phyloP scores from a whole-genome alignment of 2,113 vertebrate genomes.

The Scalopus aquaticus region DNA sequence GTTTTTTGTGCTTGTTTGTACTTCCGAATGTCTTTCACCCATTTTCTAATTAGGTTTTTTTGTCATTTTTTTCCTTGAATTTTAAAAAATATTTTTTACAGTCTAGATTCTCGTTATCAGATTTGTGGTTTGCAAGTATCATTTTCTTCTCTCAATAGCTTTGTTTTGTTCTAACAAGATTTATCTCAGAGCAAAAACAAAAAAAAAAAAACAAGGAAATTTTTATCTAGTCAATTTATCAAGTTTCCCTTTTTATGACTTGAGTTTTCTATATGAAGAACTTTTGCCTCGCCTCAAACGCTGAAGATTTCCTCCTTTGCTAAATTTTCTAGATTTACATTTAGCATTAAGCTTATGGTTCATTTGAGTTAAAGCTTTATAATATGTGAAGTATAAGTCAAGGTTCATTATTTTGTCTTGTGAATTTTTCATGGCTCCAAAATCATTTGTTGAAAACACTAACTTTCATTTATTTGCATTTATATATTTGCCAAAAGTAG shows the following conservation, averaged over 20 bases:
- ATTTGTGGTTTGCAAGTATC: neutral
- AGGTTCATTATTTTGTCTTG: neutral
- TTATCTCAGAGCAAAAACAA: neutral
- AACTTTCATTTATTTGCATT: neutral
- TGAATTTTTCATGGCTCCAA: neutral
- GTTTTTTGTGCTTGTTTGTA: neutral
- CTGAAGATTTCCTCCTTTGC: neutral
- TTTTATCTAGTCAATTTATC: neutral
- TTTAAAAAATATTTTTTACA: neutral
- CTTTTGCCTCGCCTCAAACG: neutral
- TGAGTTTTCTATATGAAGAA: neutral
- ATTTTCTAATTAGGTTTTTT: neutral
- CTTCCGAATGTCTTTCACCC: neutral
- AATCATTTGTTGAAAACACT: too few species aligned
- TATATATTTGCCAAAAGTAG: neutral
- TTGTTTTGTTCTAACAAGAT: neutral
- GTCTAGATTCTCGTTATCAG: neutral
- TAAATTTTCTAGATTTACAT: neutral
- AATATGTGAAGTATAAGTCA: neutral
- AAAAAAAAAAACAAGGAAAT: neutral
- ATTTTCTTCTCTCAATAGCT: neutral
- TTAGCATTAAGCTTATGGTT: neutral
- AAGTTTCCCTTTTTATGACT: neutral
- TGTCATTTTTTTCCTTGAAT: neutral
- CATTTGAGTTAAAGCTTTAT: neutral